Evolutionary conservation across 2,888 invertebrate genomes (phyloP).

Genomic region (Phymatocera aterrima): DNA sequence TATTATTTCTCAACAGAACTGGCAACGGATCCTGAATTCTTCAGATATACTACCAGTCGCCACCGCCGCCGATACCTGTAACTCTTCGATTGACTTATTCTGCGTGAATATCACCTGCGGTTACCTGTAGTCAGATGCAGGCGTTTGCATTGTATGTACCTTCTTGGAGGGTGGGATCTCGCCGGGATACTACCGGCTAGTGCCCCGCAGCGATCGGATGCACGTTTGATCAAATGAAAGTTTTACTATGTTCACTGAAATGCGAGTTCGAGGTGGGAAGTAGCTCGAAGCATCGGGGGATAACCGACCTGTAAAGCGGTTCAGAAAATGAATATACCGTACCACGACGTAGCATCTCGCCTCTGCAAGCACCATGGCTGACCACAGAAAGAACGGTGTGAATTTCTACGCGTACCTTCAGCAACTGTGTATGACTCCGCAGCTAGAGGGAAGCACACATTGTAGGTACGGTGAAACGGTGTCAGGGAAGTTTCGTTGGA

Average conservation of each 20-base stretch:
- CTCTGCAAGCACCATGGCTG: not conserved
- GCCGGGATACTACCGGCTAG: not conserved
- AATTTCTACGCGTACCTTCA: not conserved
- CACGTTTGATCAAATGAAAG: constrained; percentile 4
- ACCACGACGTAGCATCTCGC: too few species aligned
- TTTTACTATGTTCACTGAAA: not conserved
- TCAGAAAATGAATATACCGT: not conserved
- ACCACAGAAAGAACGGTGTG: not conserved
- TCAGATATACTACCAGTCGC: too few species aligned
- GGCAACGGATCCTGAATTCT: too few species aligned
- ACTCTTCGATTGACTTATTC: not conserved
- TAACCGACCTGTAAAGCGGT: not conserved
- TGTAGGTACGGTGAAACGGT: not conserved
- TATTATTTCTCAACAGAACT: too few species aligned
- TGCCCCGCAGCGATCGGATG: not conserved
- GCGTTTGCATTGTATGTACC: not conserved
- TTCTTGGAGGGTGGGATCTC: not conserved
- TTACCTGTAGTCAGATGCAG: not conserved
- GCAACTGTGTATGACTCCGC: not conserved
- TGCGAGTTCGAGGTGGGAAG: not conserved
- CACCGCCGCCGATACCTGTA: too few species aligned
- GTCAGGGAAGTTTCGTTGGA: constrained; percentile 3
- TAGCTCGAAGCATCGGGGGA: not conserved
- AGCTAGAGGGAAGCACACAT: not conserved
- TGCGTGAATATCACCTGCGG: not conserved